A percentile compares a stretch with the other conserved stretches of the same genome.
phyloP scores from a whole-genome alignment of 1,140 invertebrate species.

The Scaptomyza hsui region DNA sequence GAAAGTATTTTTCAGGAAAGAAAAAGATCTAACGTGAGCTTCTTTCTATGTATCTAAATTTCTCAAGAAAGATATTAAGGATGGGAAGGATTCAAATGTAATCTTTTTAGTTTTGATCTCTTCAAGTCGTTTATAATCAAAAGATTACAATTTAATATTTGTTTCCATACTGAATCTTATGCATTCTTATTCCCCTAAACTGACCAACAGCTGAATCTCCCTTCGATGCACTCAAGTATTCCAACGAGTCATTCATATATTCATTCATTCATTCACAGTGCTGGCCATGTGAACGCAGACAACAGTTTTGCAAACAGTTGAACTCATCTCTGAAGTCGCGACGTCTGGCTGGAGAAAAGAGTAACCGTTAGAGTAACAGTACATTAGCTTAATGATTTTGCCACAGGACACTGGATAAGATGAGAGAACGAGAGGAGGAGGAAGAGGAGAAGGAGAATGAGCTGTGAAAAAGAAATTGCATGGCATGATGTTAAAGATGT shows the following conservation, averaged over 20 bases:
- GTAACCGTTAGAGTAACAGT: constrained; percentile 35
- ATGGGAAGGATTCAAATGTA: no score
- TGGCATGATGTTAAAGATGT: constrained; percentile 37
- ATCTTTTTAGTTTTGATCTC: no score
- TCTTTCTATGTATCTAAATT: no score
- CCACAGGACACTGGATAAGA: constrained; percentile 1
- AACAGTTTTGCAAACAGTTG: constrained; percentile 20
- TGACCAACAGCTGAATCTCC: background rate
- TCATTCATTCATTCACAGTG: background rate
- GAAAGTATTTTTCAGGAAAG: no score
- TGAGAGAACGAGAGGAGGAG: background rate
- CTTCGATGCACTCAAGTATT: background rate
- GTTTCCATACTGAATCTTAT: background rate
- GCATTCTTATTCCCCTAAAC: background rate
- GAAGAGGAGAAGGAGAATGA: background rate
- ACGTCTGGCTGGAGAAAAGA: background rate
- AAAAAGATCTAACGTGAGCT: no score
- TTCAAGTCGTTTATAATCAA: no score
- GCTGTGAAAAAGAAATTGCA: constrained; percentile 32
- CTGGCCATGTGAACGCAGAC: constrained; percentile 9
- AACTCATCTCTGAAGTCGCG: constrained; percentile 21
- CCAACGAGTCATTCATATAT: constrained; percentile 2
- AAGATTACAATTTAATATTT: no score
- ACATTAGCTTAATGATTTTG: constrained; percentile 76
- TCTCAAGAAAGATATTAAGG: no score